These are phyloP conservation scores for Drosophila limbata DNA, from an alignment of 2,888 invertebrate species.

Conservation along the genomic window DNA sequence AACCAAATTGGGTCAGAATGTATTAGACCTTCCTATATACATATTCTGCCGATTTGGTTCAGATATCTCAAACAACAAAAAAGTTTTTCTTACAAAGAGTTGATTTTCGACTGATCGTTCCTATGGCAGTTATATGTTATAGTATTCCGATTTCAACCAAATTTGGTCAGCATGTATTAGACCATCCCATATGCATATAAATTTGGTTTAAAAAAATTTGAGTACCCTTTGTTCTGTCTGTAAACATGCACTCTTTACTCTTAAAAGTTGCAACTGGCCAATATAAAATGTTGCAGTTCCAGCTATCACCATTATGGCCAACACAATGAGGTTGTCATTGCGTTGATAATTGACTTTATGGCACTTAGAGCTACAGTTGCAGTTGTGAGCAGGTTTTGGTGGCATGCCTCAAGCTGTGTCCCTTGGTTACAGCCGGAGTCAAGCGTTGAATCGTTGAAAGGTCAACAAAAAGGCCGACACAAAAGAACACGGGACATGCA, in stretches of 20 bases:
- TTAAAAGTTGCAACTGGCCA: background rate
- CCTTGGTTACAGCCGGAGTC: slow-evolving; percentile 26
- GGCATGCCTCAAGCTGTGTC: slow-evolving; percentile 30
- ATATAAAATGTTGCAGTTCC: background rate
- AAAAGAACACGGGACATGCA: slow-evolving; percentile 49
- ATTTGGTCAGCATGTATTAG: too few relatives aligned
- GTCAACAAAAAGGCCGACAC: slow-evolving; percentile 61
- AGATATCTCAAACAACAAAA: too few relatives aligned
- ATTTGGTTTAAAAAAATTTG: too few relatives aligned
- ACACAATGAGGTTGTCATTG: slow-evolving; percentile 4
- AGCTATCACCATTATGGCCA: background rate
- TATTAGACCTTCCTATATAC: too few relatives aligned
- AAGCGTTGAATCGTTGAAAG: slow-evolving; percentile 47
- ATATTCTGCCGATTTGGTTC: too few relatives aligned
- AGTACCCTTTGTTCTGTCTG: background rate
- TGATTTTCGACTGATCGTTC: too few relatives aligned
- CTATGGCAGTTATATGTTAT: too few relatives aligned
- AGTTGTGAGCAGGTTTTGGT: slow-evolving; percentile 38
- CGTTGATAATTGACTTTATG: slow-evolving; percentile 69
- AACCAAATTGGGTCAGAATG: too few relatives aligned
- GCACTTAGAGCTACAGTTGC: slow-evolving; percentile 35
- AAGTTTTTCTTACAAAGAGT: too few relatives aligned
- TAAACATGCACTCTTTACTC: background rate
- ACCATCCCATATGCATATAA: too few relatives aligned
- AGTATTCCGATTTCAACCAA: too few relatives aligned